Evolutionary conservation across 2,888 invertebrate species (phyloP).

Genomic region (Limenitis camilla): DNA sequence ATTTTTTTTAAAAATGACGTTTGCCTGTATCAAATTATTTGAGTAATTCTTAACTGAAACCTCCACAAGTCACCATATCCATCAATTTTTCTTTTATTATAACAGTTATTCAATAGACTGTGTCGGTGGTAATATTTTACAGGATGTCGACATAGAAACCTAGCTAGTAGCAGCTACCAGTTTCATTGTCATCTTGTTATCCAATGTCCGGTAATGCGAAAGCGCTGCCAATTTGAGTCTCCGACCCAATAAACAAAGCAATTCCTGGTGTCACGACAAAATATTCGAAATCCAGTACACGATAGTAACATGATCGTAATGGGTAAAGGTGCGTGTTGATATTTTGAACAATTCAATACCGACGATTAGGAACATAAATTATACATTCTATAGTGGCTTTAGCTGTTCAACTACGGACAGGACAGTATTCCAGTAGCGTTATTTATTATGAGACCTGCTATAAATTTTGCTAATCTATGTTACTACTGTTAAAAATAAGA

Average conservation of each 20-base stretch:
- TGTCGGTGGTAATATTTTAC: neutral
- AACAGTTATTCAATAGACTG: neutral
- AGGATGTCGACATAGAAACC: constrained; percentile 4
- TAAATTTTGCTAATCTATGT: neutral
- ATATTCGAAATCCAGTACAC: constrained; percentile 11
- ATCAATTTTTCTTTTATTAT: too few species aligned
- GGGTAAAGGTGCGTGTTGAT: constrained; percentile 22
- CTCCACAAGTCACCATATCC: too few species aligned
- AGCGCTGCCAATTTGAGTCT: constrained; percentile 3
- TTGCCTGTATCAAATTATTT: too few species aligned
- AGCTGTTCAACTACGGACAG: constrained; percentile 5
- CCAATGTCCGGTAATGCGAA: neutral
- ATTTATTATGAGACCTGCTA: constrained; percentile 13
- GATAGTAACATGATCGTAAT: constrained; percentile 10
- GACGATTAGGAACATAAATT: constrained; percentile 21
- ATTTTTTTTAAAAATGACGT: too few species aligned
- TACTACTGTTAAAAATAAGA: neutral
- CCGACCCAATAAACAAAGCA: constrained; percentile 8
- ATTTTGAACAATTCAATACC: constrained; percentile 26
- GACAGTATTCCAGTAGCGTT: constrained; percentile 6
- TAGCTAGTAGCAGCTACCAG: neutral
- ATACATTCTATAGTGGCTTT: constrained; percentile 15
- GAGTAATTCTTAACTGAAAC: too few species aligned
- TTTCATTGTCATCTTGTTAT: constrained; percentile 4
- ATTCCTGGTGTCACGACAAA: constrained; percentile 11